Evolutionary conservation across 2,888 invertebrate species (phyloP).

Genomic region (Nemotelus nigrinus): DNA sequence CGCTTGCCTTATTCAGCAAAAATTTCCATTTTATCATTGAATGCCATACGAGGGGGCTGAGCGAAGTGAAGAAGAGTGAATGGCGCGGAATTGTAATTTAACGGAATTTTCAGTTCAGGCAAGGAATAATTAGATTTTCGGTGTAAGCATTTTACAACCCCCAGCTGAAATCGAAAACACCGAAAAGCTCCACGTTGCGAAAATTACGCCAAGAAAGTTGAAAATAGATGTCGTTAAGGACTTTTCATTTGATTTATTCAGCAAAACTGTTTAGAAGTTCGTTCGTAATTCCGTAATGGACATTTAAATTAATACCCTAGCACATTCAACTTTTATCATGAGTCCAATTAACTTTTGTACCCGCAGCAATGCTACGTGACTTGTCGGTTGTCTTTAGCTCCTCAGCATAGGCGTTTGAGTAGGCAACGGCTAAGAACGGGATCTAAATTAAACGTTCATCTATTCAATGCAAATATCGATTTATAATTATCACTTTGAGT

Average conservation of each 20-base stretch:
- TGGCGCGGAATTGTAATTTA: conserved; percentile 35
- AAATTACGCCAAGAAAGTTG: neutral
- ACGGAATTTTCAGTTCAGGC: conserved; percentile 18
- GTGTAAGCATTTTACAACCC: conserved; percentile 42
- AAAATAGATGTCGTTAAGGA: conserved; percentile 8
- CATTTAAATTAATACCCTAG: conserved; percentile 36
- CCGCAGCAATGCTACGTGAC: too few relatives aligned
- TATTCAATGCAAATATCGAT: too few relatives aligned
- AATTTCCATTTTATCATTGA: conserved; percentile 26
- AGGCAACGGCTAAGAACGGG: too few relatives aligned
- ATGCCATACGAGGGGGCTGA: neutral
- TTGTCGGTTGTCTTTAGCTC: too few relatives aligned
- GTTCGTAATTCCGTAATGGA: conserved; percentile 14
- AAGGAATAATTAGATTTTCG: conserved; percentile 46
- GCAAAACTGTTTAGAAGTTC: conserved; percentile 34
- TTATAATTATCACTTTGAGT: too few relatives aligned
- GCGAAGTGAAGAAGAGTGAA: neutral
- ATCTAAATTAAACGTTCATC: too few relatives aligned
- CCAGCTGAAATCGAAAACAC: conserved; percentile 1
- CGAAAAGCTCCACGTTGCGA: neutral
- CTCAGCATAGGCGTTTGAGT: too few relatives aligned
- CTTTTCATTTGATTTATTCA: conserved; percentile 38
- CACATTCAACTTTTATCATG: conserved; percentile 41
- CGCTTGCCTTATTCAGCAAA: neutral
- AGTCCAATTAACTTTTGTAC: conserved; percentile 30